Base-by-base conservation (phyloP, 2,888 invertebrate species). In the Cremastinae sp. region DNA sequence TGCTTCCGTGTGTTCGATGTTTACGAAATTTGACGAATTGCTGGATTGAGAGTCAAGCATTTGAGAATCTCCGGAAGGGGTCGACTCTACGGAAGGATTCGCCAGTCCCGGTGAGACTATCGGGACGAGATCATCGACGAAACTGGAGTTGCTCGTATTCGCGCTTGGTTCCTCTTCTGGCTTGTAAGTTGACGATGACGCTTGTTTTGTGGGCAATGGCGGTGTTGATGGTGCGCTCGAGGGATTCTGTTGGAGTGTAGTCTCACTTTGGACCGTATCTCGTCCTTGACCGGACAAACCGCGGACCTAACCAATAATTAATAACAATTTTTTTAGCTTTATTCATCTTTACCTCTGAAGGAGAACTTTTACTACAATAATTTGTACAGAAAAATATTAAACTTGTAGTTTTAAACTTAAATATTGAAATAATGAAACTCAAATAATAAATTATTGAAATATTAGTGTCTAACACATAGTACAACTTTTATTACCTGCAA, bases 1-100 rank as follows among this genome's bases (percentile, higher is more conserved):
- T 12, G 88, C 89, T 75, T 90, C 89, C 49, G 87, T 87, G 75
- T 89, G 88, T 64, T 89, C 89, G 81, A 88, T 86, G 65, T 87
- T 88, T 76, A 87, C 83, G 71, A 87, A 89, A 66, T 85, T 89
- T 35, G 85, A 83, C 28, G 86, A 82, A 47, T 85, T 86, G 10
- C 85, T 80, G 18, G 83, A 83, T 64, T 82, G 81, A 10, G 78
- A 28, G 28, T 28, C 28, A 5, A 28, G 28, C 28, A 28, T 28
- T 28, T 28, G 28, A 28, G 2, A 73, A 49, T 79, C 77, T 37
- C 35, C 43, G n/a, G 70, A 39, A 0, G 75, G 79, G 8, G 77
- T 75, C 14, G 75, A 65, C 28, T 78, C 77, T 20, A 47, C 72
- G 2, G 85, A 80, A 9, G 82, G 68, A 14, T 80, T 82, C 37